Evolutionary conservation across 2,113 vertebrate genomes (phyloP).

Genomic region (Piaya cayana): DNA sequence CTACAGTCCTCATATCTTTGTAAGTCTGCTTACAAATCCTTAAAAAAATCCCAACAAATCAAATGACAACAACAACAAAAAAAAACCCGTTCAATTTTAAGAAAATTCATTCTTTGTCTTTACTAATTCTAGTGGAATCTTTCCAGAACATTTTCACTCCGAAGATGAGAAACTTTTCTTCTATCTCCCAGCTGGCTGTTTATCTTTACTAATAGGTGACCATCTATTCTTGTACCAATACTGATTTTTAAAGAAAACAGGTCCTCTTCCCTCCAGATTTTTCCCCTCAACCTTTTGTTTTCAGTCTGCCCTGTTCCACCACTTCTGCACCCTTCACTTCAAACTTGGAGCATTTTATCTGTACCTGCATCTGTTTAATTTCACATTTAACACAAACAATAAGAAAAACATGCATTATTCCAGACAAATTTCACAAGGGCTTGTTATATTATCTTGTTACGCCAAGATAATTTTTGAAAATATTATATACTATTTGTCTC

Average conservation of each 20-base stretch:
- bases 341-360: not conserved
- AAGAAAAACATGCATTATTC: not conserved
- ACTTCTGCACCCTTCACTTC: not conserved
- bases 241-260: not conserved
- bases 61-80: too few relatives aligned
- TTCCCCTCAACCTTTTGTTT: not conserved
- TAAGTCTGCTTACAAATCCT: not conserved
- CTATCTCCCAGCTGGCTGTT: not conserved
- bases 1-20: not conserved
- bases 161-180: not conserved
- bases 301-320: not conserved
- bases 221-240: not conserved
- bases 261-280: not conserved
- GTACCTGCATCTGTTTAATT: not conserved
- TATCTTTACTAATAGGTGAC: not conserved
- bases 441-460: not conserved
- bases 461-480: conserved; percentile 26
- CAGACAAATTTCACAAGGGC: not conserved
- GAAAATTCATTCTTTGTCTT: not conserved
- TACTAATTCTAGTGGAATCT: not conserved
- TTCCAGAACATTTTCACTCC: not conserved
- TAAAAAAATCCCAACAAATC: not conserved
- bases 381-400: not conserved
- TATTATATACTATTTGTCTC: not conserved
- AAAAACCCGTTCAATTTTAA: not conserved